A percentile compares a stretch with the other conserved stretches of the same genome.
Evolutionary conservation across 1,140 invertebrate species (phyloP).

Genomic region (Fopius arisanus): DNA sequence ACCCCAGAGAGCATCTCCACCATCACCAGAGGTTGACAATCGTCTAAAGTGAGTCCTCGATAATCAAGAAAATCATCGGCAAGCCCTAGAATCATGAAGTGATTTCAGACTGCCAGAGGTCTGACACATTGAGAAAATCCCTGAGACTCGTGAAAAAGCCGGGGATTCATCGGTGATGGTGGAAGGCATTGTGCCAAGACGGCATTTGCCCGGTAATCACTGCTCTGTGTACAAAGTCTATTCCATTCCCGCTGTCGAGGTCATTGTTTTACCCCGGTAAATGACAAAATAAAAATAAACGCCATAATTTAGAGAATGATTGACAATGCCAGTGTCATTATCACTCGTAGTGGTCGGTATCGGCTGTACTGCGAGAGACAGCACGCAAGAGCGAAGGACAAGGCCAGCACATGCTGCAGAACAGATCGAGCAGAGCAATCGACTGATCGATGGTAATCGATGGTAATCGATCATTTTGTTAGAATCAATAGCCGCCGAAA

Average conservation of each 20-base stretch:
- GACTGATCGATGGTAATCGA: no score
- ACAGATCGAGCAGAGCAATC: not conserved
- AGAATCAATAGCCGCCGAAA: no score
- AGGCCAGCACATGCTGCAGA: slow-evolving; percentile 16
- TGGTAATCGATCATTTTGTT: no score
- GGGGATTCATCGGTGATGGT: slow-evolving; percentile 46
- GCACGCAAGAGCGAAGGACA: not conserved
- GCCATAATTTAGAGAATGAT: not conserved
- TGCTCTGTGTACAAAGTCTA: not conserved
- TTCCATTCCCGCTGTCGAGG: slow-evolving; percentile 26
- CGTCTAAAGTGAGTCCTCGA: not conserved
- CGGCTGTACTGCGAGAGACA: slow-evolving; percentile 10
- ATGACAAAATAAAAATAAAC: not conserved
- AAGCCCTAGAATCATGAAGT: not conserved
- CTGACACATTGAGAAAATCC: not conserved
- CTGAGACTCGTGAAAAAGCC: not conserved
- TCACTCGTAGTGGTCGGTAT: slow-evolving; percentile 6
- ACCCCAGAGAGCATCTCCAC: not conserved
- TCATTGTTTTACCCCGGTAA: slow-evolving; percentile 1
- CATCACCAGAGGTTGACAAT: no score
- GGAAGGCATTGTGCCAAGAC: slow-evolving; percentile 49
- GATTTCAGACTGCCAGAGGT: not conserved
- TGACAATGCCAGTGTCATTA: not conserved
- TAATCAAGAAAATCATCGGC: not conserved
- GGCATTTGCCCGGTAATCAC: slow-evolving; percentile 42